Percentiles rank a stretch among this genome's conserved stretches.
Conservation (phyloP, 2,888 invertebrate species). For the Andrena trimmerana region DNA sequence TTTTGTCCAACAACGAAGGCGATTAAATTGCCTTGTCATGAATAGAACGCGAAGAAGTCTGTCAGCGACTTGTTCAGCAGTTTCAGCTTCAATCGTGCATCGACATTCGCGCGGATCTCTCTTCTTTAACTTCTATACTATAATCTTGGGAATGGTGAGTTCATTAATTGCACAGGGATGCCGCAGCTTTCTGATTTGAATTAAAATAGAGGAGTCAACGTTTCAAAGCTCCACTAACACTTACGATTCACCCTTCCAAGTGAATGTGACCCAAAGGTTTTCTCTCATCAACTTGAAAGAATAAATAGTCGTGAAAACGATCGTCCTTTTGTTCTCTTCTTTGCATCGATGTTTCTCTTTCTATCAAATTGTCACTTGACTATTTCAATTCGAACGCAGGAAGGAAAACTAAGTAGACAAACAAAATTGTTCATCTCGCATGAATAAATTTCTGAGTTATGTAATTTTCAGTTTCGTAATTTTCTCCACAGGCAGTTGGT, state of each 20-base stretch:
- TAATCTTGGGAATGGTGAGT: too few species aligned
- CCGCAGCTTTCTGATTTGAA: too few species aligned
- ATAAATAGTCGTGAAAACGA: too few species aligned
- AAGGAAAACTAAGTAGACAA: too few species aligned
- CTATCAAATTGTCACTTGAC: too few species aligned
- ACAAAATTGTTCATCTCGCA: too few species aligned
- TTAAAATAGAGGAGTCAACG: too few species aligned
- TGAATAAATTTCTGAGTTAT: neutral
- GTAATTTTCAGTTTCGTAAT: neutral
- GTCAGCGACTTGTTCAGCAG: neutral
- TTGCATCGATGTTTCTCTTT: too few species aligned
- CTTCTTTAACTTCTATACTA: neutral
- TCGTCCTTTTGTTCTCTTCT: too few species aligned
- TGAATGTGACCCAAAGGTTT: neutral
- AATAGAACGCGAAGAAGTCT: slow-evolving; percentile 7
- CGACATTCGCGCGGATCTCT: neutral
- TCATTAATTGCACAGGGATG: too few species aligned
- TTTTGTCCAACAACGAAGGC: slow-evolving; percentile 16
- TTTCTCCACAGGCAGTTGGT: neutral
- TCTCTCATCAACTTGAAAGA: too few species aligned
- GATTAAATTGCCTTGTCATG: slow-evolving; percentile 19
- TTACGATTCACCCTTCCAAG: neutral
- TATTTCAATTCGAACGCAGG: too few species aligned
- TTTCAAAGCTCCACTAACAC: neutral
- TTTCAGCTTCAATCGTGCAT: neutral